Base-by-base conservation (phyloP, 53 echinoderm and acorn worm genomes). In the Actinopyga echinites region DNA sequence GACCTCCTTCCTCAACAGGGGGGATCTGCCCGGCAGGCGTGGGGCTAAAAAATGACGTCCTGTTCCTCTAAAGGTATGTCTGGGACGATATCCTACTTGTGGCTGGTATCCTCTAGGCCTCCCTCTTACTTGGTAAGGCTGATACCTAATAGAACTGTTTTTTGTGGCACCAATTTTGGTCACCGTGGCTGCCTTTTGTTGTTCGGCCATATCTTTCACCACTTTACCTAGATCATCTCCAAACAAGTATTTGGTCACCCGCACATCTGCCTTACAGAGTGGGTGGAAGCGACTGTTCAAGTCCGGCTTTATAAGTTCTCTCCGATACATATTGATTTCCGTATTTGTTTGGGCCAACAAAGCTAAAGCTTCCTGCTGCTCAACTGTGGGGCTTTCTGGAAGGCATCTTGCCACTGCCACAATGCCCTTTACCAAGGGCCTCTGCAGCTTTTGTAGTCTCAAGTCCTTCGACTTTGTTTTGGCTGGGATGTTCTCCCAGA, bases 391-490 rank as follows among this genome's bases (percentile, higher is more conserved):
- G 29, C 29, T 65, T 3, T 65, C 65, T 6, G 65, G 28, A 5
- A 65, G 29, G 29, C 28, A 65, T 65, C 65, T 25, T 25, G 66
- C 29, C 29, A 65, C 66, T 65, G 66, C 66, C 15, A 65, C 66
- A 65, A 29, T 65, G 29, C 67, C 34, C 67, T 66, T 33, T 20
- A 66, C 34, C 67, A 66, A 66, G 67, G 67, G 67, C 30, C 67
- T 8, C 67, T 65, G 66, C 8, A 65, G 32, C 15, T 60, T 60
- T 26, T 59, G 60, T 10, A 88, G 26, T 38, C 65, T 84, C 44
- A 89, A 42, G 44, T 89, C 89, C 56, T 64, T 82, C 17, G 89
- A 66, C 29, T 64, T 64, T 35, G 89, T 58, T 57, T 89, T 89
- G 9, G 68, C 56, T 24, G 84, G 31, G 7, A 89, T 79, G 28